Conservation (phyloP, 2,797 vertebrate genomes). For the Diglossa cyanea region DNA sequence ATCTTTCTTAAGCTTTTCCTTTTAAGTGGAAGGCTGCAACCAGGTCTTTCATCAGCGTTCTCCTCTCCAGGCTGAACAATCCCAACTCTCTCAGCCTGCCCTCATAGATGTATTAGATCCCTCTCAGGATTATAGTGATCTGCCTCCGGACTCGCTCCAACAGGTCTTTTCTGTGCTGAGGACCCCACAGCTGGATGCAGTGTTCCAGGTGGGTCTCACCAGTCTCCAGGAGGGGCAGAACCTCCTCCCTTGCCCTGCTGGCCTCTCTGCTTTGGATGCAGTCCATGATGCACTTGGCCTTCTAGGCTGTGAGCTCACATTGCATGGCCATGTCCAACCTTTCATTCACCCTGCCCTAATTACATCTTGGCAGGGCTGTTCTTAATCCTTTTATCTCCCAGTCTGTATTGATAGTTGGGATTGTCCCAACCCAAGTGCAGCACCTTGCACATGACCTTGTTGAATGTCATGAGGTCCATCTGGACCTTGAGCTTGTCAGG, state of each 20-base stretch:
- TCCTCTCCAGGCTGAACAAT: neutral
- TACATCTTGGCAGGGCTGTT: neutral
- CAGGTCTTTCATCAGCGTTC: neutral
- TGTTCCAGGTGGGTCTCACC: neutral
- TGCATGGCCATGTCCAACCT: neutral
- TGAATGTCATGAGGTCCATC: neutral
- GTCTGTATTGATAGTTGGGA: neutral
- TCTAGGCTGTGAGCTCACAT: neutral
- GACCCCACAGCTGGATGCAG: neutral
- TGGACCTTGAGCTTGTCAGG: neutral
- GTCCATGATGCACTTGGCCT: neutral
- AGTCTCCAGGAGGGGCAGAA: neutral
- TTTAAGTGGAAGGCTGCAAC: neutral
- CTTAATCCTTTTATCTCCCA: neutral
- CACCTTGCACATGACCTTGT: neutral
- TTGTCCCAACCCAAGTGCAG: neutral
- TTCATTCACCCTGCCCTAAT: neutral
- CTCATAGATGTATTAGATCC: neutral
- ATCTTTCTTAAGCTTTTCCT: neutral
- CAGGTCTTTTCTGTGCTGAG: neutral
- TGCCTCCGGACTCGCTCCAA: rapidly evolving
- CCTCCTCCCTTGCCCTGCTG: neutral
- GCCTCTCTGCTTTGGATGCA: neutral
- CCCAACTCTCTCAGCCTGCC: neutral
- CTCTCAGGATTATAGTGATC: neutral